Percentiles rank a stretch among this genome's conserved stretches.
Evolutionary conservation across 2,797 vertebrate species (phyloP).

Genomic region (Spinus pinus): DNA sequence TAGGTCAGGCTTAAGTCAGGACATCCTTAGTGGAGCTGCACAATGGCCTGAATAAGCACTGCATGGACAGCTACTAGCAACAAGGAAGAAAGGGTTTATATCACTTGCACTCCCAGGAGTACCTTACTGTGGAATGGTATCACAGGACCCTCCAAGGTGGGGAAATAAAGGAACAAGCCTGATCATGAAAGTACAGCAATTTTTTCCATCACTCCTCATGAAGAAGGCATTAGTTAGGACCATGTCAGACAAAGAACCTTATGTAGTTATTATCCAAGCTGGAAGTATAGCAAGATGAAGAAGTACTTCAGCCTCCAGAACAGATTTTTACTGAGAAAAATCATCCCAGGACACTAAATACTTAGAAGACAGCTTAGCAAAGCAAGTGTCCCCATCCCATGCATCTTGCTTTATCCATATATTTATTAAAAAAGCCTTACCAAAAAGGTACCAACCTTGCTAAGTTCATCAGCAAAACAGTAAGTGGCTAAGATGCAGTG

Average conservation of each 20-base stretch:
- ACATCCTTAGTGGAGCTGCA: neutral
- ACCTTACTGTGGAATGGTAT: neutral
- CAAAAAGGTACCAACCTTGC: neutral
- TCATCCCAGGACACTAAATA: neutral
- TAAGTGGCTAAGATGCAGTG: neutral
- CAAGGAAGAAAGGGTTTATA: neutral
- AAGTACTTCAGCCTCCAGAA: neutral
- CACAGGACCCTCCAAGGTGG: neutral
- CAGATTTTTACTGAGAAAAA: neutral
- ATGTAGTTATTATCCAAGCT: neutral
- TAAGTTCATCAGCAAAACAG: neutral
- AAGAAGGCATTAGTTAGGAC: neutral
- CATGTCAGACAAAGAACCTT: neutral
- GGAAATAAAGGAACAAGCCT: neutral
- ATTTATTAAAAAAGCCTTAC: neutral
- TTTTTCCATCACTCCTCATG: neutral
- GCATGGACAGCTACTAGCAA: neutral
- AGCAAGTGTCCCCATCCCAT: neutral
- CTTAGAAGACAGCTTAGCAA: neutral
- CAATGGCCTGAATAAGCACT: neutral
- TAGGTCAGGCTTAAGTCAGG: neutral
- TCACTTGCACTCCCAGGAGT: neutral
- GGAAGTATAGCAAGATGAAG: neutral
- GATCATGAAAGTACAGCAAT: neutral
- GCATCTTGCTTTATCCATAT: neutral